phyloP scores from a whole-genome alignment of 2,888 invertebrate species.

The Spodoptera littoralis region DNA sequence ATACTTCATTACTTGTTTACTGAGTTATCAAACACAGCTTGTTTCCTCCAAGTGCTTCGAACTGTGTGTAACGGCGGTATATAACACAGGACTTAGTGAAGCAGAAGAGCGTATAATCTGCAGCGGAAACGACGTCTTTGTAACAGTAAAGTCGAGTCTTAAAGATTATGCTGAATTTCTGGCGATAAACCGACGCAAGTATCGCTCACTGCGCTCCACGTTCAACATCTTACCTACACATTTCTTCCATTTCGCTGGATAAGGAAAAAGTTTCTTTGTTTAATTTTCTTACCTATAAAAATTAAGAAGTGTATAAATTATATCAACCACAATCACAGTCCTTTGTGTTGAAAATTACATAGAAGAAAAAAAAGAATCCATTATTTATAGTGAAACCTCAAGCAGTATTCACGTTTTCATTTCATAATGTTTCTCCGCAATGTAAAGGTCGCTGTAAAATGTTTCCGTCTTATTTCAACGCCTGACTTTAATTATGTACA shows the following conservation, averaged over 20 bases:
- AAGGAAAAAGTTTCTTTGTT: constrained; percentile 29
- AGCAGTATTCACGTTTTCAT: constrained; percentile 17
- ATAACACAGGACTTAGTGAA: constrained; percentile 39
- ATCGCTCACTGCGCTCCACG: constrained; percentile 41
- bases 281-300: constrained; percentile 23
- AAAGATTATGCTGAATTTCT: constrained; percentile 66
- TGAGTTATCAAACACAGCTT: no score
- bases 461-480: constrained; percentile 37
- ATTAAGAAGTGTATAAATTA: constrained; percentile 36
- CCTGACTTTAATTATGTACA: constrained; percentile 45
- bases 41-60: neutral
- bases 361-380: constrained; percentile 38
- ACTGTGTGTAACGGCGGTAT: constrained; percentile 26
- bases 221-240: constrained; percentile 35
- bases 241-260: constrained; percentile 24
- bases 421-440: constrained; percentile 19
- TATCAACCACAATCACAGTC: constrained; percentile 19
- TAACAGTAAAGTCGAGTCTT: constrained; percentile 62
- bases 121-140: constrained; percentile 64
- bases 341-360: constrained; percentile 37
- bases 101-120: constrained; percentile 60
- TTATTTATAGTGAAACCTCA: constrained; percentile 25
- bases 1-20: no score
- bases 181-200: constrained; percentile 58
- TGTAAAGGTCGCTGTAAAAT: constrained; percentile 19